Conservation (phyloP, 2,797 vertebrate species). For the Fundulus diaphanus region DNA sequence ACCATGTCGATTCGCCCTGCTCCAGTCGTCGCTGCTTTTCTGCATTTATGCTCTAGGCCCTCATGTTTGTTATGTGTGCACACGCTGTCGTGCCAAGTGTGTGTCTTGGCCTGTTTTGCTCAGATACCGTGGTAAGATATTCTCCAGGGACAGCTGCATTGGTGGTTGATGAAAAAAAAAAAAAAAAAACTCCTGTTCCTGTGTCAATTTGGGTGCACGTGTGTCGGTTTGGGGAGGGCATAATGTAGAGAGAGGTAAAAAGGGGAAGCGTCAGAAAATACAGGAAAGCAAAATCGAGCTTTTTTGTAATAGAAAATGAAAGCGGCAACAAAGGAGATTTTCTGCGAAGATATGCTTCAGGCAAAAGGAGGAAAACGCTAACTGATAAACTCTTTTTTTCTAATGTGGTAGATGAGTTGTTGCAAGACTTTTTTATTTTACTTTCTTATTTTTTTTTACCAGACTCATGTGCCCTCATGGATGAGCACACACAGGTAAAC, state of each 20-base stretch:
- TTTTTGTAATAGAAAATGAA: conserved; percentile 46
- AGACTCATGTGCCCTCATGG: background rate
- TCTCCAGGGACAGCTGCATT: conserved; percentile 60
- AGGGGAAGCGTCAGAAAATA: conserved; percentile 38
- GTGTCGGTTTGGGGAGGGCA: conserved; percentile 7
- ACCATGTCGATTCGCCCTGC: conserved; percentile 5
- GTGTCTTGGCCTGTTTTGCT: conserved; percentile 45
- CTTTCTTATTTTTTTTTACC: background rate
- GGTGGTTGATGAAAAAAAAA: conserved; percentile 56
- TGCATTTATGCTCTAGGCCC: conserved; percentile 16
- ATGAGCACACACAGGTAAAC: background rate
- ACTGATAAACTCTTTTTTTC: conserved; percentile 50
- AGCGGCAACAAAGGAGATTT: conserved; percentile 17
- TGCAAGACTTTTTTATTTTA: background rate
- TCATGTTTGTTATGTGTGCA: conserved; percentile 28
- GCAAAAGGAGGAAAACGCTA: conserved; percentile 27
- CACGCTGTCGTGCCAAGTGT: conserved; percentile 27
- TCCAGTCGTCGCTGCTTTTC: conserved; percentile 35
- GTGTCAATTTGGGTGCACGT: conserved; percentile 26
- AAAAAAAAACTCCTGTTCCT: conserved; percentile 26
- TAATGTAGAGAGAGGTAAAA: conserved; percentile 23
- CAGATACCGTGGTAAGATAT: conserved; percentile 55
- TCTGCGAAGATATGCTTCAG: conserved; percentile 2
- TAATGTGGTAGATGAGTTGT: conserved; percentile 8
- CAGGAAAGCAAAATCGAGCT: conserved; percentile 44